Conservation (phyloP, 1,140 invertebrate species). For the Papilio polytes region DNA sequence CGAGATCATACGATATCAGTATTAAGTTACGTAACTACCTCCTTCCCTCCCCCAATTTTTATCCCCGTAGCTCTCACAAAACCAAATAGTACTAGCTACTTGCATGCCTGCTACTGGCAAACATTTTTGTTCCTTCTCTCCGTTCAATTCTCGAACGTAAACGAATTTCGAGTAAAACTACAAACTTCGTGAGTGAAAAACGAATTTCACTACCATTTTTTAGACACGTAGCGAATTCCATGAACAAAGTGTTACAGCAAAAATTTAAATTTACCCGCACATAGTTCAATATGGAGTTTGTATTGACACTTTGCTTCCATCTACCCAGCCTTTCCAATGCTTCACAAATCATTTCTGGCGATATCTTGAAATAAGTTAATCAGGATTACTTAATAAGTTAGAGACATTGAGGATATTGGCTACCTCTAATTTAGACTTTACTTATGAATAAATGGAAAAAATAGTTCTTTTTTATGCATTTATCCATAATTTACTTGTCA, state of each 20-base stretch:
- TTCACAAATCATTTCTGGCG: slow-evolving; percentile 64
- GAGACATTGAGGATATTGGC: not conserved
- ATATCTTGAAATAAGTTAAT: slow-evolving; percentile 47
- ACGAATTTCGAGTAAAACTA: not conserved
- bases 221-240: not conserved
- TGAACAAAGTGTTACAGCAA: not conserved
- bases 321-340: slow-evolving; percentile 50
- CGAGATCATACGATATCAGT: too few species aligned
- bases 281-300: slow-evolving; percentile 48
- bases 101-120: too few species aligned
- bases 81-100: too few species aligned
- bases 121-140: not conserved
- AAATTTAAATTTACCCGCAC: slow-evolving; percentile 48
- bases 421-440: not conserved
- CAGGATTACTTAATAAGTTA: not conserved
- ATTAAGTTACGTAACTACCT: too few species aligned
- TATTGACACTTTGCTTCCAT: slow-evolving; percentile 56
- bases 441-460: too few species aligned
- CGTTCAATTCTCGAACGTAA: not conserved
- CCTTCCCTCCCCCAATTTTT: too few species aligned
- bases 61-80: too few species aligned
- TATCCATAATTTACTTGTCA: too few species aligned
- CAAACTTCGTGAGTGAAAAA: not conserved
- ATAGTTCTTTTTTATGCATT: too few species aligned
- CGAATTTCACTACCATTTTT: not conserved